Conservation (phyloP, 2,797 vertebrate genomes). For the Staurois parvus region DNA sequence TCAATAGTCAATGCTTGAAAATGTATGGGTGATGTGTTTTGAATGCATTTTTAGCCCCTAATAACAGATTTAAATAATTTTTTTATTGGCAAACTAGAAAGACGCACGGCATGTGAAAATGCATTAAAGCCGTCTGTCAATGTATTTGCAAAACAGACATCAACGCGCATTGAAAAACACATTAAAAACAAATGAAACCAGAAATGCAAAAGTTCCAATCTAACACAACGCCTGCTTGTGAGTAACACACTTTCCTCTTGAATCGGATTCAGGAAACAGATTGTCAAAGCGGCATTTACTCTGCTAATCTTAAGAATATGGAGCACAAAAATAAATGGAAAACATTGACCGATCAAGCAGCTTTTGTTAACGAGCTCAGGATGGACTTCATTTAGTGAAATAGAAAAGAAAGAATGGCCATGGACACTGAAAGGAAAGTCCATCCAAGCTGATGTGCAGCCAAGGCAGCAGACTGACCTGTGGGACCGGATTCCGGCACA, state of each 20-base stretch:
- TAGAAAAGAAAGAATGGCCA: conserved; percentile 2
- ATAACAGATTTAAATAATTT: too few relatives aligned
- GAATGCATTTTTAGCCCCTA: too few relatives aligned
- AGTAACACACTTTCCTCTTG: not conserved
- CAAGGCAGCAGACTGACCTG: conserved; percentile 3
- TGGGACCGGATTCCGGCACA: conserved; percentile 23
- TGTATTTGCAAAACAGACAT: too few relatives aligned
- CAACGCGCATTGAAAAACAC: too few relatives aligned
- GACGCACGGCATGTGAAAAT: too few relatives aligned
- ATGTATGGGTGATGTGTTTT: too few relatives aligned
- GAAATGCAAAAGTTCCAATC: too few relatives aligned
- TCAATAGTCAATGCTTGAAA: too few relatives aligned
- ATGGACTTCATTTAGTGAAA: not conserved
- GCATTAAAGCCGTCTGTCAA: too few relatives aligned
- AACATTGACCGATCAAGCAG: not conserved
- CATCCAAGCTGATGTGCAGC: conserved; percentile 39
- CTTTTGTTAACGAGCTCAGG: not conserved
- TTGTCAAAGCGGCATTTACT: not conserved
- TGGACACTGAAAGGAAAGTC: not conserved
- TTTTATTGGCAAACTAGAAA: too few relatives aligned
- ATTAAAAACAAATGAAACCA: too few relatives aligned
- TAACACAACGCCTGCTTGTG: not conserved
- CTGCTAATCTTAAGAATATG: not conserved
- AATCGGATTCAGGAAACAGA: not conserved
- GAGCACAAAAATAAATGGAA: not conserved